Base-by-base conservation (phyloP, 2,888 invertebrate genomes). In the Epirrhoe alternata region DNA sequence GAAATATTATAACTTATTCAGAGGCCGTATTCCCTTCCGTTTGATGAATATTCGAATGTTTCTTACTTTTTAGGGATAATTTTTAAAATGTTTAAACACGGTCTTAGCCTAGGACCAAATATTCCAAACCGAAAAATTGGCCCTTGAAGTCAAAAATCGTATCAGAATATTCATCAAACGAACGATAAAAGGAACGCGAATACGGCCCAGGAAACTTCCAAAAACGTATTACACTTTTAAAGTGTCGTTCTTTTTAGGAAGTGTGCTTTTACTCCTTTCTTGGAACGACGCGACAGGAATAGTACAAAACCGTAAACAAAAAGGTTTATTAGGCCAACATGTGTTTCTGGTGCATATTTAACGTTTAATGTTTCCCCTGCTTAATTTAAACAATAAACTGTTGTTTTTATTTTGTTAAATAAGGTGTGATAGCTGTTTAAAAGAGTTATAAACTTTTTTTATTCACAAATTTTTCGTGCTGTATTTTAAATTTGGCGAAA, bases 321-420 rank as follows among this genome's bases (percentile, higher is more conserved):
- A 64, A 56, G 70, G 76, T 80, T 79, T 78, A 79, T 78, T 80
- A 69, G 75, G 77, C 70, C 77, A 76, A 61, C 70, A 66, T 73
- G 69, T 71, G 72, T 67, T 68, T 72, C 58, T 66, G 68, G 63
- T 63, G 55, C 61, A 65, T 71, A 69, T 70, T 65, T 68, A 70
- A 61, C 58, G 55, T 65, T 71, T 68, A 68, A 70, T 65, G 58
- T 56, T 53, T 54, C 54, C 54, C 56, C 66, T 68, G 66, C 68
- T 69, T 65, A 60, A 62, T 65, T 68, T 65, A 62, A 68, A 68
- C 58, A 62, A 62, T 60, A 65, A 55, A 60, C 42, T 62, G 59
- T 56, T 35, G 54, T 61, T 64, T 62, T 62, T 59, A 61, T 62
- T 62, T 38, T 17, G 53, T 45, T 55, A 61, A 55, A 55, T 62